Conservation (phyloP, 1,140 invertebrate species). For the Carposina sasakii region DNA sequence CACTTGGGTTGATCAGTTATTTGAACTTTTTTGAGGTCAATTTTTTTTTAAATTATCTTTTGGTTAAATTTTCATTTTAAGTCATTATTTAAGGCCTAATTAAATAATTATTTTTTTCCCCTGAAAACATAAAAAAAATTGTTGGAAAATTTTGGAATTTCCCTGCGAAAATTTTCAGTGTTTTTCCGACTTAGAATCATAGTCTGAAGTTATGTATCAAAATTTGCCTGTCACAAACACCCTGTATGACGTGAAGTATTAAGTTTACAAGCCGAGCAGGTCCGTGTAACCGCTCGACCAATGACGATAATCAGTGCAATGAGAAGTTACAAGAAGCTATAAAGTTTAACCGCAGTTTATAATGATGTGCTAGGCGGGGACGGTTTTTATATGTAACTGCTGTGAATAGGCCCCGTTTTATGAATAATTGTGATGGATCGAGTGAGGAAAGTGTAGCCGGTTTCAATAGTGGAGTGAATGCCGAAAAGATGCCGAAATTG, state of each 20-base stretch:
- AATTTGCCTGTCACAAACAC: not conserved
- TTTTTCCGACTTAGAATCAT: not conserved
- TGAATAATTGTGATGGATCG: too few relatives aligned
- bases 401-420: too few relatives aligned
- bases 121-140: not conserved
- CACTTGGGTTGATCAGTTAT: too few relatives aligned
- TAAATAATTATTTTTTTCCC: not conserved
- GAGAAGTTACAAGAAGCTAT: slow-evolving; percentile 20
- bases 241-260: not conserved
- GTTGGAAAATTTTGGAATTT: not conserved
- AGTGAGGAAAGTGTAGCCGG: too few relatives aligned
- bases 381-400: too few relatives aligned
- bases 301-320: slow-evolving; percentile 25
- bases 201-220: not conserved
- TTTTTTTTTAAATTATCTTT: too few relatives aligned
- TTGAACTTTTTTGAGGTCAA: too few relatives aligned
- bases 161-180: not conserved
- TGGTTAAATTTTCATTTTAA: too few relatives aligned
- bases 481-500: too few relatives aligned
- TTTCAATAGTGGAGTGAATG: too few relatives aligned
- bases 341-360: slow-evolving; percentile 20
- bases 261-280: not conserved
- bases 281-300: not conserved
- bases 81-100: too few relatives aligned
- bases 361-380: too few relatives aligned